Evolutionary conservation across 2,113 vertebrate genomes (phyloP).

Genomic region (Charina bottae): DNA sequence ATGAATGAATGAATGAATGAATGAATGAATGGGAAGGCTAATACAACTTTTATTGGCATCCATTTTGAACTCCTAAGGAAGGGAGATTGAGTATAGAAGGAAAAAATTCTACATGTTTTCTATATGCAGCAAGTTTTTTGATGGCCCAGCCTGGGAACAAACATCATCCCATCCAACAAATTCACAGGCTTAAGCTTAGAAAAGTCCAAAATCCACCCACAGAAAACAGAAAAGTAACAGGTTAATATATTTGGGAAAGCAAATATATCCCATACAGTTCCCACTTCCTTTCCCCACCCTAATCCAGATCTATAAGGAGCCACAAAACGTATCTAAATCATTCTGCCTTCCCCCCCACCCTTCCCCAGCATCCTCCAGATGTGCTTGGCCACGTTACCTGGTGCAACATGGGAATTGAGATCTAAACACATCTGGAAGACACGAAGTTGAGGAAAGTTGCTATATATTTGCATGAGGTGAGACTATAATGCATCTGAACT

Average conservation of each 20-base stretch:
- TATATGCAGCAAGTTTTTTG: neutral
- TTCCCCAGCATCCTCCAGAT: neutral
- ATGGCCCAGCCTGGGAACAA: too few relatives aligned
- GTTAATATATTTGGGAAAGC: too few relatives aligned
- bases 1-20: too few relatives aligned
- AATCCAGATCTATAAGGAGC: too few relatives aligned
- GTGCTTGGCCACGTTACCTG: neutral
- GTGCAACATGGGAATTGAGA: neutral
- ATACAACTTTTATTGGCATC: neutral
- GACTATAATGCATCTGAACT: neutral
- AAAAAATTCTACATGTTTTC: neutral
- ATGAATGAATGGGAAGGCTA: neutral
- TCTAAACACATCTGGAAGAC: neutral
- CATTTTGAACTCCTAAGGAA: neutral
- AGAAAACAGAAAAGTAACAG: too few relatives aligned
- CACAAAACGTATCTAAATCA: neutral
- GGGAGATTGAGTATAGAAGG: too few relatives aligned
- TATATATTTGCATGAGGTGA: neutral
- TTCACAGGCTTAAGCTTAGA: too few relatives aligned
- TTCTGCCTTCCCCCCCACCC: neutral
- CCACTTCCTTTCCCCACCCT: too few relatives aligned
- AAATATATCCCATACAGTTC: too few relatives aligned
- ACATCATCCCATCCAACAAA: neutral
- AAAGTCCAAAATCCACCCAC: too few relatives aligned
- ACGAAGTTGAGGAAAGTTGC: neutral